Conservation (phyloP, 2,888 invertebrate genomes). For the Agonopterix arenella region DNA sequence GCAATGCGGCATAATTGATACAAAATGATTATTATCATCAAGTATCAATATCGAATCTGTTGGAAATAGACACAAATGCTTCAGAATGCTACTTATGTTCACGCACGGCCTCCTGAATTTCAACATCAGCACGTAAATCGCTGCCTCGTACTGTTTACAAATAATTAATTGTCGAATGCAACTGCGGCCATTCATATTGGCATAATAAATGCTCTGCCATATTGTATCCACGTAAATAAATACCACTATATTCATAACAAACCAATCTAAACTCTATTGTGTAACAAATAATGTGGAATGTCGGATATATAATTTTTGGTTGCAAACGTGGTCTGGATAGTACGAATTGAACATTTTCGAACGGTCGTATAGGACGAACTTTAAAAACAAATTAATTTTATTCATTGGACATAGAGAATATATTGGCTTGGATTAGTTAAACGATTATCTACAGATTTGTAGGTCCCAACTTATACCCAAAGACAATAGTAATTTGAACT, state of each 20-base stretch:
- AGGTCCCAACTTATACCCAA: slow-evolving; percentile 15
- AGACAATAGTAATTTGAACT: slow-evolving; percentile 12
- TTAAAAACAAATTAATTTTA: slow-evolving; percentile 68
- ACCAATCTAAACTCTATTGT: slow-evolving; percentile 22
- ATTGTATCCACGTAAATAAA: slow-evolving; percentile 49
- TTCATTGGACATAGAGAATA: slow-evolving; percentile 69
- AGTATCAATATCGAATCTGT: neutral
- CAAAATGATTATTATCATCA: neutral
- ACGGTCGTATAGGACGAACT: slow-evolving; percentile 53
- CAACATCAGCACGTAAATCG: slow-evolving; percentile 32
- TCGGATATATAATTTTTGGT: slow-evolving; percentile 2
- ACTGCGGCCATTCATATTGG: slow-evolving; percentile 65
- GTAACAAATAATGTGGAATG: slow-evolving; percentile 17
- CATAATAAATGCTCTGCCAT: slow-evolving; percentile 64
- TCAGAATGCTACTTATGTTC: slow-evolving; percentile 45
- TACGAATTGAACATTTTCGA: slow-evolving; percentile 23
- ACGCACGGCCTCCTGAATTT: slow-evolving; percentile 39
- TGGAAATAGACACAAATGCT: neutral
- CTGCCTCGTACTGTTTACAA: slow-evolving; percentile 59
- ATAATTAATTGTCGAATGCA: slow-evolving; percentile 73
- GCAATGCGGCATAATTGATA: too few relatives aligned
- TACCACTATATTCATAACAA: slow-evolving; percentile 19
- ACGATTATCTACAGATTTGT: slow-evolving; percentile 32
- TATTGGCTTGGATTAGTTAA: slow-evolving; percentile 71
- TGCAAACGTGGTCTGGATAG: slow-evolving; percentile 16